Conservation (phyloP, 35 echinoderm and acorn worm genomes). For the Lytechinus pictus region DNA sequence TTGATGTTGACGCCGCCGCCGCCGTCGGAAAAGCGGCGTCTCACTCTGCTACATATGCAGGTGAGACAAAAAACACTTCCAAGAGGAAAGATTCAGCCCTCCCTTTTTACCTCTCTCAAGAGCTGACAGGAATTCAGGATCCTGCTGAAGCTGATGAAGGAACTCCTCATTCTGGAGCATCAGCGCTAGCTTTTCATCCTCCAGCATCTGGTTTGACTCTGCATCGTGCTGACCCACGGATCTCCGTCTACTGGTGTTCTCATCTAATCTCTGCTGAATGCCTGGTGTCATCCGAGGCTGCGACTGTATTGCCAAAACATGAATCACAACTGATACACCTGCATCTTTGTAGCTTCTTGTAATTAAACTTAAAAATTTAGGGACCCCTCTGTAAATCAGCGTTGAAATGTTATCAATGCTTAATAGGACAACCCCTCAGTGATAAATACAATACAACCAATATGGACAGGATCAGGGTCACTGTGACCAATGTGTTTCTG, state of each 20-base stretch:
- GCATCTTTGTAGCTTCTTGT: background rate
- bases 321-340: background rate
- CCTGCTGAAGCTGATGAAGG: slow-evolving; percentile 67
- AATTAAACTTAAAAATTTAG: no score
- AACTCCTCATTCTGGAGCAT: slow-evolving; percentile 92
- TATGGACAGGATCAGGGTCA: no score
- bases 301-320: background rate
- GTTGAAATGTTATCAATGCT: no score
- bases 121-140: slow-evolving; percentile 86
- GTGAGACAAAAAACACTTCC: no score
- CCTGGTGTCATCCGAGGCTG: background rate
- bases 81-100: no score
- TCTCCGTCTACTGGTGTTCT: slow-evolving; percentile 62
- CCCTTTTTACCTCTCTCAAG: slow-evolving; percentile 77
- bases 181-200: slow-evolving; percentile 81
- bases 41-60: no score
- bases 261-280: slow-evolving; percentile 56
- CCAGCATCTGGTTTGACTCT: slow-evolving; percentile 70
- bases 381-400: no score
- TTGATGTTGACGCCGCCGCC: no score
- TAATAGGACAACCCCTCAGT: no score
- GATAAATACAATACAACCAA: no score
- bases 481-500: no score
- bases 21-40: no score
- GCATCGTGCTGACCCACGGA: slow-evolving; percentile 64